Percentiles rank a stretch among this genome's conserved stretches.
Evolutionary conservation across 2,888 invertebrate species (phyloP).

Genomic region (Lasioglossum lativentre): DNA sequence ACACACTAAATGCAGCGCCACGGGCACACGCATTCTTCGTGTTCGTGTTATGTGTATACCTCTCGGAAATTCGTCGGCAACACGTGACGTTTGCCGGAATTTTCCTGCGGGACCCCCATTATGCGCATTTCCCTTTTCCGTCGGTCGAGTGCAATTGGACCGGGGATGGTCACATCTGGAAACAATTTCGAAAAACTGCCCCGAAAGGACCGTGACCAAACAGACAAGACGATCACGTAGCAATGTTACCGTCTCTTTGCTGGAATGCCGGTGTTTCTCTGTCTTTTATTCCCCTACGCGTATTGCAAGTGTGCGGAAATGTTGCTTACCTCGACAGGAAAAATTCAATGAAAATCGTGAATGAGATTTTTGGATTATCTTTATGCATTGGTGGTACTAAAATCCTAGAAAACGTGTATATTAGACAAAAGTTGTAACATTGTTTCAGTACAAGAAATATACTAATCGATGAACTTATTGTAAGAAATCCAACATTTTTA

Average conservation of each 20-base stretch:
- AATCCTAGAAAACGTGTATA: background rate
- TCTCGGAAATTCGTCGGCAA: slow-evolving; percentile 39
- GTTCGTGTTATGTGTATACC: slow-evolving; percentile 19
- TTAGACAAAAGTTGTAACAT: background rate
- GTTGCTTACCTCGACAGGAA: background rate
- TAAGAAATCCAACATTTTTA: too few relatives aligned
- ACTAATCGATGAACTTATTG: background rate
- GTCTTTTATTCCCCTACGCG: background rate
- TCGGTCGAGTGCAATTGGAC: slow-evolving; percentile 6
- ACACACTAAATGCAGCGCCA: slow-evolving; percentile 26
- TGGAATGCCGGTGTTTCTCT: background rate
- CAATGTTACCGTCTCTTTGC: background rate
- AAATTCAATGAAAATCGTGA: background rate
- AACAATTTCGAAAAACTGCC: slow-evolving; percentile 4
- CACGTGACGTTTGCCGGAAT: slow-evolving; percentile 45
- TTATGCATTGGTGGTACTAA: background rate
- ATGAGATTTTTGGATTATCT: too few relatives aligned
- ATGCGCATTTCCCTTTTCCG: slow-evolving; percentile 19
- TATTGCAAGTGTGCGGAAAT: background rate
- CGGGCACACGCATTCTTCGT: slow-evolving; percentile 29
- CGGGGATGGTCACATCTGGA: slow-evolving; percentile 51
- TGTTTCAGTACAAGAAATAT: background rate
- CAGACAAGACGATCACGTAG: background rate
- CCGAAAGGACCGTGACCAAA: background rate
- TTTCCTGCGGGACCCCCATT: slow-evolving; percentile 30